Percentiles rank a stretch among this genome's conserved stretches.
Evolutionary conservation across 2,797 vertebrate genomes (phyloP).

Genomic region (Chiropotes sagulatus): DNA sequence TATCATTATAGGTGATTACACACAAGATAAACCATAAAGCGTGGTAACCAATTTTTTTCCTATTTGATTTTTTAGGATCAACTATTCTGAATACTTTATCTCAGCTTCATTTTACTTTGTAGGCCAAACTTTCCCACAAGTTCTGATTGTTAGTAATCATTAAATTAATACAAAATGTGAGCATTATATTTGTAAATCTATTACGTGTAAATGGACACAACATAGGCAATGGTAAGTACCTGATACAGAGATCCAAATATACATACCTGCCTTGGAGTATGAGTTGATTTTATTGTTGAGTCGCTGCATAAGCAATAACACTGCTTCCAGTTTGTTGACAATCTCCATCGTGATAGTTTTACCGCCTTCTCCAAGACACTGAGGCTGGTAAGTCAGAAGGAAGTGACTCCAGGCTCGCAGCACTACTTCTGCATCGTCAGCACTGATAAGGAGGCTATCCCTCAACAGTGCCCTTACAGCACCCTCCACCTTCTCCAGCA

Average conservation of each 20-base stretch:
- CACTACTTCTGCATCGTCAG: slow-evolving; percentile 93
- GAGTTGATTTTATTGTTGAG: slow-evolving; percentile 95
- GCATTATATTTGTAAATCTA: neutral
- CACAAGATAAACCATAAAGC: neutral
- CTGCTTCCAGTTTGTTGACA: slow-evolving; percentile 93
- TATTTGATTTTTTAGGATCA: neutral
- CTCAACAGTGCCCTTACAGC: slow-evolving; percentile 90
- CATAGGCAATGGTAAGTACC: neutral
- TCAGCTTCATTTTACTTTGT: slow-evolving; percentile 33
- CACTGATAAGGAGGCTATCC: slow-evolving; percentile 91
- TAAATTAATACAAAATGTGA: neutral
- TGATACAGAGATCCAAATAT: neutral
- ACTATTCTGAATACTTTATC: neutral
- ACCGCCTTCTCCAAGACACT: slow-evolving; percentile 87
- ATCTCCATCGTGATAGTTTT: slow-evolving; percentile 89
- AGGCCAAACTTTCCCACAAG: neutral
- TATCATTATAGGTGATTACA: neutral
- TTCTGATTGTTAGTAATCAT: neutral
- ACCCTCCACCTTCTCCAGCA: slow-evolving; percentile 92
- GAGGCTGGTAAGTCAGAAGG: slow-evolving; percentile 90
- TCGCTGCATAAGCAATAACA: slow-evolving; percentile 92
- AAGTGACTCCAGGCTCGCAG: slow-evolving; percentile 95
- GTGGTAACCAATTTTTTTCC: neutral
- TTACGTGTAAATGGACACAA: neutral
- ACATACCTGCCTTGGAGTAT: slow-evolving; percentile 86